These are phyloP conservation scores for Ptychochromis oligacanthus DNA, from an alignment of 2,113 vertebrate genomes.

Conservation along the genomic window DNA sequence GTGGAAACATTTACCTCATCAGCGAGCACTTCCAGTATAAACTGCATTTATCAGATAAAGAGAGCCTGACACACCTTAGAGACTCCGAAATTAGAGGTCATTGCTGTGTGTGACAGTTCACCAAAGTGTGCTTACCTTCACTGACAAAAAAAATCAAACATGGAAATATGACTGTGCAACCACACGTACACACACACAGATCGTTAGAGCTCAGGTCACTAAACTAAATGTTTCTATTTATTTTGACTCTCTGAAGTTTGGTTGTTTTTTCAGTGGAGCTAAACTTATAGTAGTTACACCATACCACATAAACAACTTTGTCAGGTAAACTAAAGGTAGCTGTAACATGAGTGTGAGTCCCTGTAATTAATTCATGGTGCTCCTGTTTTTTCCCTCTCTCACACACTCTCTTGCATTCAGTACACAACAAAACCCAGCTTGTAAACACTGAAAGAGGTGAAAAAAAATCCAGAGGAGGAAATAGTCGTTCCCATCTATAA, in stretches of 20 bases:
- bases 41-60: slow-evolving; percentile 63
- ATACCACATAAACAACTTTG: background rate
- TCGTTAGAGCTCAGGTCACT: background rate
- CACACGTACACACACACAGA: background rate
- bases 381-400: background rate
- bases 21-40: slow-evolving; percentile 46
- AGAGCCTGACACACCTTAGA: slow-evolving; percentile 46
- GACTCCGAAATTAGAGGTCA: slow-evolving; percentile 56
- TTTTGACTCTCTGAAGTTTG: slow-evolving; percentile 9
- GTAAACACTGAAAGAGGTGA: slow-evolving; percentile 30
- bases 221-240: slow-evolving; percentile 16
- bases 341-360: background rate
- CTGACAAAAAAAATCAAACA: background rate
- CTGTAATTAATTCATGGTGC: background rate
- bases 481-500: slow-evolving; percentile 50
- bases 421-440: slow-evolving; percentile 12
- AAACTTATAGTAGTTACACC: background rate
- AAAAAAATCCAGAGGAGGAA: slow-evolving; percentile 36
- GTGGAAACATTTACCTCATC: slow-evolving; percentile 61
- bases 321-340: background rate
- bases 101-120: slow-evolving; percentile 39
- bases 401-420: background rate
- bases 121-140: slow-evolving; percentile 15
- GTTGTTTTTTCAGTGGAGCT: slow-evolving; percentile 22
- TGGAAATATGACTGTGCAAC: slow-evolving; percentile 16